phyloP scores from a whole-genome alignment of 2,888 invertebrate genomes.

The Stegana nigrithorax region DNA sequence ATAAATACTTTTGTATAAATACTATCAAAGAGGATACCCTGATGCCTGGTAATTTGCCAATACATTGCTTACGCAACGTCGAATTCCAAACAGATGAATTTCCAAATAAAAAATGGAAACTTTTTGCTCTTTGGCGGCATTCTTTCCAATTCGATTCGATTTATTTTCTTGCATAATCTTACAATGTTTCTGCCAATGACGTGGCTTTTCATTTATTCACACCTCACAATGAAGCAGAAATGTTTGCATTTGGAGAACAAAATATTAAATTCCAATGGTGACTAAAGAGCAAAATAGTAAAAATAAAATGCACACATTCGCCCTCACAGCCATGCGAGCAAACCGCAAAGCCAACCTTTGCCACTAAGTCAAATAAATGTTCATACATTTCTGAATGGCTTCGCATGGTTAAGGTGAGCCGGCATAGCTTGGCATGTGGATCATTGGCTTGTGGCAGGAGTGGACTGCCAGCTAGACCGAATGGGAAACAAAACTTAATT shows the following conservation, averaged over 20 bases:
- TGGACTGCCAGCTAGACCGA: background rate
- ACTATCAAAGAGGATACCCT: no score
- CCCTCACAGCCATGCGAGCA: no score
- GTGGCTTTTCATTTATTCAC: slow-evolving; percentile 15
- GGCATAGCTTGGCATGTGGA: background rate
- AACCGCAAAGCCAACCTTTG: background rate
- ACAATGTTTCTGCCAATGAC: background rate
- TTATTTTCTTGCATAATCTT: background rate
- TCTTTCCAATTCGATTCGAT: background rate
- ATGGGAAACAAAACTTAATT: background rate
- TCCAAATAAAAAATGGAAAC: no score
- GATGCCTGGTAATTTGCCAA: no score
- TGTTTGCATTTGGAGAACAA: slow-evolving; percentile 11
- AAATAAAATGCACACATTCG: background rate
- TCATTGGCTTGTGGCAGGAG: background rate
- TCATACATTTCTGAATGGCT: background rate
- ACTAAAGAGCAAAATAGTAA: background rate
- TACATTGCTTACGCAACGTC: no score
- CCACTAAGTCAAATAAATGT: background rate
- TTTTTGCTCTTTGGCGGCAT: background rate
- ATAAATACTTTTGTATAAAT: no score
- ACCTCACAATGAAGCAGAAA: slow-evolving; percentile 12
- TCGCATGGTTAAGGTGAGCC: no score
- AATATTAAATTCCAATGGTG: background rate
- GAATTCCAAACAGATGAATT: no score